phyloP scores from a whole-genome alignment of 2,113 vertebrate genomes.

The Dipodomys merriami region DNA sequence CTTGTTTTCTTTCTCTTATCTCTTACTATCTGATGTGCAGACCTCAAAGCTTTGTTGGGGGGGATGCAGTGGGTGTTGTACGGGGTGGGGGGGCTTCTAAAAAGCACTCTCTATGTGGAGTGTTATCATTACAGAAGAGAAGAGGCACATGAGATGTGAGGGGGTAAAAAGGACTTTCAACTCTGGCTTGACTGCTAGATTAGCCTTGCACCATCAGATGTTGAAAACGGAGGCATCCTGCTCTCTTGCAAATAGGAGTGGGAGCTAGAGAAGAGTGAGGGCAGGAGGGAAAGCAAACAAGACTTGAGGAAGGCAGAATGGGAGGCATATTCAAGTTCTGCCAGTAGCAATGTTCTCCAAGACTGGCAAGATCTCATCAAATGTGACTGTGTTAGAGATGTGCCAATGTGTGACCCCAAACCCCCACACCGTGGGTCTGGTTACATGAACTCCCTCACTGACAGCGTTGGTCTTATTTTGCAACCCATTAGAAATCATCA shows the following conservation, averaged over 20 bases:
- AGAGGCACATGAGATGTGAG: background rate
- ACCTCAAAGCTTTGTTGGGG: conserved; percentile 73
- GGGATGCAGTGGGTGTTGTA: conserved; percentile 49
- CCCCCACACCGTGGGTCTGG: background rate
- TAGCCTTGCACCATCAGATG: conserved; percentile 65
- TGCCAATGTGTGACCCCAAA: too few relatives aligned
- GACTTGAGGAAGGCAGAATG: background rate
- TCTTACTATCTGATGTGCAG: conserved; percentile 70
- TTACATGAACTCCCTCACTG: background rate
- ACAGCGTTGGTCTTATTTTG: background rate
- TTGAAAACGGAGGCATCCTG: background rate
- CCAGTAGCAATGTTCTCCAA: background rate
- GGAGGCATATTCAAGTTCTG: background rate
- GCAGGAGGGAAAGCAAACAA: background rate
- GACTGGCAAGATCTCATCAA: background rate
- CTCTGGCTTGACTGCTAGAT: conserved; percentile 56
- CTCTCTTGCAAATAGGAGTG: background rate
- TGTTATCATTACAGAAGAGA: conserved; percentile 63
- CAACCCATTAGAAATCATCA: background rate
- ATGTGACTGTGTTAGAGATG: background rate
- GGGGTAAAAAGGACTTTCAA: conserved; percentile 57
- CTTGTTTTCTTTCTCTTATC: conserved; percentile 77
- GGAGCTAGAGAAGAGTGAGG: background rate
- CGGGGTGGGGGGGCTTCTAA: conserved; percentile 51
- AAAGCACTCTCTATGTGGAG: conserved; percentile 59